Percentiles rank a stretch among this genome's conserved stretches.
Conservation (phyloP, 2,888 invertebrate species). For the Lasius platythorax region DNA sequence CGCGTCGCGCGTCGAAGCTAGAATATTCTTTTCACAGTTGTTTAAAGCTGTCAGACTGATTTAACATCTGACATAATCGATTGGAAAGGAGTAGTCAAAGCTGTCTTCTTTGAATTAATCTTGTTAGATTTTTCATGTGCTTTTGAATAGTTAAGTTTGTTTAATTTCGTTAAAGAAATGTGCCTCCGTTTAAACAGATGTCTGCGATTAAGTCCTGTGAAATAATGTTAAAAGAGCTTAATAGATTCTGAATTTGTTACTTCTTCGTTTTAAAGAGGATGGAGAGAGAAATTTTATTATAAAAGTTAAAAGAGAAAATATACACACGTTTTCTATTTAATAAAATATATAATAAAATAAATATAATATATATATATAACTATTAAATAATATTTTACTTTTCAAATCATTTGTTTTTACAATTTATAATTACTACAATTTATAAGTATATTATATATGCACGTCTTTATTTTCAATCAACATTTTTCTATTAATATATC, state of each 20-base stretch:
- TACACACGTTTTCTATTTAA: background rate
- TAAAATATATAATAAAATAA: background rate
- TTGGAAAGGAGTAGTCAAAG: conserved; percentile 17
- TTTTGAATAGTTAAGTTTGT: background rate
- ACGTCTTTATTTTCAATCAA: background rate
- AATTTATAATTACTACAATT: background rate
- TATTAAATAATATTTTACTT: background rate
- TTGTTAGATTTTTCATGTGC: conserved; percentile 7
- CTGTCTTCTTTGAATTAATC: background rate
- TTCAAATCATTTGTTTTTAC: background rate
- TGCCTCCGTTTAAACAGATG: background rate
- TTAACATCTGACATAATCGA: conserved; percentile 17
- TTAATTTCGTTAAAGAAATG: background rate
- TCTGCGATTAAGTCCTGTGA: background rate
- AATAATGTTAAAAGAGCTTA: background rate
- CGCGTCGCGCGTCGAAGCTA: conserved; percentile 5
- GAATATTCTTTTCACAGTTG: conserved; percentile 31
- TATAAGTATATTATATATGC: background rate
- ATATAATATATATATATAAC: background rate
- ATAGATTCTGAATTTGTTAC: background rate
- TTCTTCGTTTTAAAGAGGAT: background rate
- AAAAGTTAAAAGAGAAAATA: background rate
- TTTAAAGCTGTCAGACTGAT: background rate
- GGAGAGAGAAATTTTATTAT: background rate
- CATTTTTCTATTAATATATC: background rate